Conservation (phyloP, 2,113 vertebrate genomes). For the Aldabrachelys gigantea region DNA sequence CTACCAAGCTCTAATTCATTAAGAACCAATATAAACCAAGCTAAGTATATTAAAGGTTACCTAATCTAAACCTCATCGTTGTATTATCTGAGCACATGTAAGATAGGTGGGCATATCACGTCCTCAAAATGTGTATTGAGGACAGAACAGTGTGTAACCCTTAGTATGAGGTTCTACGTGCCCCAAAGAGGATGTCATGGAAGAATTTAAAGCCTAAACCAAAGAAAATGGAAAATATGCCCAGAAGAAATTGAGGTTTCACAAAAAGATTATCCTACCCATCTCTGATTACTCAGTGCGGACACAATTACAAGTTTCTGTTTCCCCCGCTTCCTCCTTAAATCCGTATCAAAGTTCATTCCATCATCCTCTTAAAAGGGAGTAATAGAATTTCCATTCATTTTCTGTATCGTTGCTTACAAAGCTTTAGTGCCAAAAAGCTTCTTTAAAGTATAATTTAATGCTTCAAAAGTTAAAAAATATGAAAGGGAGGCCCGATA, state of each 20-base stretch:
- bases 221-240: background rate
- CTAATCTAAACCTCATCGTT: constrained; percentile 3
- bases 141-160: background rate
- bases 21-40: background rate
- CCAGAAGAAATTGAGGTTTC: background rate
- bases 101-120: background rate
- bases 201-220: constrained; percentile 16
- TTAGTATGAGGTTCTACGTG: background rate
- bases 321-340: background rate
- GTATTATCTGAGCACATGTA: background rate
- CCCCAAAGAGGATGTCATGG: background rate
- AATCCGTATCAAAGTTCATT: background rate
- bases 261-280: background rate
- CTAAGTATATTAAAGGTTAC: background rate
- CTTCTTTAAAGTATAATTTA: background rate
- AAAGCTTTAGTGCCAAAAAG: background rate
- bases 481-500: background rate
- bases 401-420: background rate
- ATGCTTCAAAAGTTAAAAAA: background rate
- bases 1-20: constrained; percentile 37
- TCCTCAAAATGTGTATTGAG: background rate
- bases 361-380: constrained; percentile 3
- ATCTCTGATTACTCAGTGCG: background rate
- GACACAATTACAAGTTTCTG: background rate
- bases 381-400: background rate